These are phyloP conservation scores for Sussaba pulchella DNA, from an alignment of 2,888 invertebrate species.

Conservation along the genomic window DNA sequence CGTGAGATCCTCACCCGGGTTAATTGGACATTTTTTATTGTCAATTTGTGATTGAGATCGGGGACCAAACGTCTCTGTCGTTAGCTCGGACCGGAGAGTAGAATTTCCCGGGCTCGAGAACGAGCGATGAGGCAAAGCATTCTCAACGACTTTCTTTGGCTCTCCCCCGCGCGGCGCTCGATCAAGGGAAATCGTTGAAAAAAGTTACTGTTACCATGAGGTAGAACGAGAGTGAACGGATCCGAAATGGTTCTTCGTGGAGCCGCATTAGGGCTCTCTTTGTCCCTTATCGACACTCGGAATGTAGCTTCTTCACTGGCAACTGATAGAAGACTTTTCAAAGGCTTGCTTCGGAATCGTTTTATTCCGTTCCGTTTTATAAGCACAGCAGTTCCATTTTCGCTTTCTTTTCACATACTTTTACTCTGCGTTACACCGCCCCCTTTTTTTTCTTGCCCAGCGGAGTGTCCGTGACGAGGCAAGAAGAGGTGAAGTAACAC, in stretches of 20 bases:
- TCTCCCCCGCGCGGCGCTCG: slow-evolving; percentile 17
- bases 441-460: slow-evolving; percentile 17
- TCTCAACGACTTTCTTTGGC: slow-evolving; percentile 12
- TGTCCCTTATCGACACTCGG: slow-evolving; percentile 77
- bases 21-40: slow-evolving; percentile 84
- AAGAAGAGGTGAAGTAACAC: neutral
- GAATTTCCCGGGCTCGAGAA: slow-evolving; percentile 52
- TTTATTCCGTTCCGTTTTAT: slow-evolving; percentile 48
- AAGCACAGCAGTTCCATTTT: slow-evolving; percentile 40
- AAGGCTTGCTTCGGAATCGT: slow-evolving; percentile 43
- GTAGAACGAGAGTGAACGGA: slow-evolving; percentile 61
- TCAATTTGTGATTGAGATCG: slow-evolving; percentile 83
- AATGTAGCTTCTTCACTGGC: slow-evolving; percentile 58
- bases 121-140: slow-evolving; percentile 41
- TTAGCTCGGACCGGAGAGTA: slow-evolving; percentile 55
- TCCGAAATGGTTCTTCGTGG: slow-evolving; percentile 78
- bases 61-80: slow-evolving; percentile 72
- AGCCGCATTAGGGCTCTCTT: slow-evolving; percentile 78
- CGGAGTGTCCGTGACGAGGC: slow-evolving; percentile 45
- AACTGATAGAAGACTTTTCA: slow-evolving; percentile 32
- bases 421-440: neutral
- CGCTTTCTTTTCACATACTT: slow-evolving; percentile 25
- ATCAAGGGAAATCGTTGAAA: slow-evolving; percentile 48
- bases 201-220: slow-evolving; percentile 36
- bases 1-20: slow-evolving; percentile 72